phyloP scores from a whole-genome alignment of 2,888 invertebrate genomes.

The Drosophila subsilvestris region DNA sequence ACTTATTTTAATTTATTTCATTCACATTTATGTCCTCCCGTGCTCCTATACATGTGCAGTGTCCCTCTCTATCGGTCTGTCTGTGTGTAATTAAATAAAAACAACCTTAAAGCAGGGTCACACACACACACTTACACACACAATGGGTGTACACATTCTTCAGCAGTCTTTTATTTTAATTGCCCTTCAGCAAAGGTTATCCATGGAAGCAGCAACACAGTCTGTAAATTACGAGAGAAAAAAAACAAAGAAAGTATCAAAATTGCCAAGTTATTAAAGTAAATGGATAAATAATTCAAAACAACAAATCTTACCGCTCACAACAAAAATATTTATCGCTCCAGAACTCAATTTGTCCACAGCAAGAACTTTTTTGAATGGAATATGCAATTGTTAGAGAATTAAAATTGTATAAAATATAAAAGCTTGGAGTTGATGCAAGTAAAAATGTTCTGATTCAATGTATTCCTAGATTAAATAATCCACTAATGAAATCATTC shows the following conservation, averaged over 20 bases:
- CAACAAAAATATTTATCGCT: no score
- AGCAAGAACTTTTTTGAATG: no score
- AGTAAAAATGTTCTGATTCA: no score
- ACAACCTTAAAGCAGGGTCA: conserved; percentile 48
- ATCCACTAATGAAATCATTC: no score
- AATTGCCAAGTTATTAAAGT: neutral
- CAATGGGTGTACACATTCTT: conserved; percentile 6
- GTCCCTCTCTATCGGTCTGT: neutral
- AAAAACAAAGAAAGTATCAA: neutral
- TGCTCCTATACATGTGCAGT: conserved; percentile 22
- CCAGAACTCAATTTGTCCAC: no score
- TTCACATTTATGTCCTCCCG: conserved; percentile 70
- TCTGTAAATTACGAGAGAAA: neutral
- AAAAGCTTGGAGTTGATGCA: no score
- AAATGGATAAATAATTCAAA: no score
- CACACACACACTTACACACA: neutral
- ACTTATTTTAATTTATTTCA: conserved; percentile 78
- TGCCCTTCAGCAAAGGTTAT: conserved; percentile 36
- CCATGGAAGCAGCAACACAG: conserved; percentile 1
- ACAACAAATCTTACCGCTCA: no score
- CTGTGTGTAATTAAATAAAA: conserved; percentile 72
- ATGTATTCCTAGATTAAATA: no score
- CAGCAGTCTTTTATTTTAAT: conserved; percentile 64
- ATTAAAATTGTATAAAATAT: no score
- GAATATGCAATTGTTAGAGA: no score